Base-by-base conservation (phyloP, 2,888 invertebrate genomes). In the Cheilosia scutellata region DNA sequence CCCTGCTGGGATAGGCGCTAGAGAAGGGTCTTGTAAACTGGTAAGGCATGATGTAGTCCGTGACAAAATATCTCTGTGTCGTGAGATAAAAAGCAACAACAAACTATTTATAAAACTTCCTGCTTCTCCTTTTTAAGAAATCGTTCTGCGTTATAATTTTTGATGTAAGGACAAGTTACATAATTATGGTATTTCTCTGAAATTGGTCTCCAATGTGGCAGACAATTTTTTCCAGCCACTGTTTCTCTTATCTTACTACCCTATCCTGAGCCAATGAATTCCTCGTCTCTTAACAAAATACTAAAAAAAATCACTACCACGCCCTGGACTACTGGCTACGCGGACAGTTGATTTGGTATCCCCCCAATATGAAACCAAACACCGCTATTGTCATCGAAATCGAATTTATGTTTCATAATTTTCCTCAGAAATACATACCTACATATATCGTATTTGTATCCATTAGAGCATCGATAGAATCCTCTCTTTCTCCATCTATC, bases 371-470 rank as follows among this genome's bases (percentile, higher is more conserved):
- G 82, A 62, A 72, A 74, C 47, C 55, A 9, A 72, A 78, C 66
- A 74, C 83, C 49, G 51, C 66, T 4, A 70, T 70, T 83, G 79
- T 75, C 79, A 84, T 75, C 70, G 40, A 80, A 79, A 79, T 65
- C 47, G 16, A 84, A 84, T 84, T 84, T 84, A 84, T 84, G 70
- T 79, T 84, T 84, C 70, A 84, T 84, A 84, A 75, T 84, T 84
- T 42, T 47, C 27, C 25, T 7, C 11, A 27, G 20, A 66, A 51
- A 37, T 33, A 74, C 66, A 33, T 60, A 31, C 49, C 65, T 68
- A 20, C 20, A 0, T 20, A 20, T 76, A 70, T 76, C 51, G 11
- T 51, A 13, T 80, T 70, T 63, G 55, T 77, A 60, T 58, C 65
- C 77, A 77, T 82, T 78, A 71, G 70, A 7, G 37, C 33, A 60